Evolutionary conservation across 2,888 invertebrate species (phyloP).

Genomic region (Cantharis lateralis): DNA sequence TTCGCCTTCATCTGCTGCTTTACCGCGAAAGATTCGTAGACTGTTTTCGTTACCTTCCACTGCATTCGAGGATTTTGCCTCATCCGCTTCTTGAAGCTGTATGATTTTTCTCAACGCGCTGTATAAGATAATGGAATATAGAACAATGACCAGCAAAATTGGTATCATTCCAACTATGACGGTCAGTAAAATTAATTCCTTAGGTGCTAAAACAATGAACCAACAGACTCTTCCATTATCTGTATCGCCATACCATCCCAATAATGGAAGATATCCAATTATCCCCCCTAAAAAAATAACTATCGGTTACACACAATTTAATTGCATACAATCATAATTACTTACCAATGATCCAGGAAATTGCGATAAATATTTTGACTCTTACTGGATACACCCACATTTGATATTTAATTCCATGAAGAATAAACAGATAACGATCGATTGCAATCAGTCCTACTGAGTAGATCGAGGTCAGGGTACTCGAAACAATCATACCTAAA

Average conservation of each 20-base stretch:
- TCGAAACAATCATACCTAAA: conserved; percentile 66
- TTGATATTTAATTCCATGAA: conserved; percentile 67
- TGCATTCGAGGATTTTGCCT: conserved; percentile 14
- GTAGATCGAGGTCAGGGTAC: conserved; percentile 67
- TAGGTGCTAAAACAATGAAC: conserved; percentile 64
- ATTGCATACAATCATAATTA: background rate
- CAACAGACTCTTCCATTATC: conserved; percentile 61
- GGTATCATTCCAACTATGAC: conserved; percentile 63
- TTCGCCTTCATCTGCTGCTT: conserved; percentile 27
- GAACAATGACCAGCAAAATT: conserved; percentile 53
- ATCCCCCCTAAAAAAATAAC: conserved; percentile 58
- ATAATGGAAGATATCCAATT: conserved; percentile 64
- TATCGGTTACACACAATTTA: background rate
- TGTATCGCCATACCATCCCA: conserved; percentile 63
- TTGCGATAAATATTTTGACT: conserved; percentile 61
- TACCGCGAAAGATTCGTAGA: conserved; percentile 41
- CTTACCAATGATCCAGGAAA: conserved; percentile 64
- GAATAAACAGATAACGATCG: conserved; percentile 68
- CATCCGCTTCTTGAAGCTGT: conserved; percentile 54
- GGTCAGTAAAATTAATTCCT: conserved; percentile 60
- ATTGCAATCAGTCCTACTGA: conserved; percentile 67
- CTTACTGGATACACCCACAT: conserved; percentile 64
- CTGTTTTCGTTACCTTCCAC: conserved; percentile 16
- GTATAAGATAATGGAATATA: conserved; percentile 65
- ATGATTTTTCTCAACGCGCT: conserved; percentile 62